Conservation (phyloP, 64 coral and sea anemone species). For the Cladopsammia gracilis region DNA sequence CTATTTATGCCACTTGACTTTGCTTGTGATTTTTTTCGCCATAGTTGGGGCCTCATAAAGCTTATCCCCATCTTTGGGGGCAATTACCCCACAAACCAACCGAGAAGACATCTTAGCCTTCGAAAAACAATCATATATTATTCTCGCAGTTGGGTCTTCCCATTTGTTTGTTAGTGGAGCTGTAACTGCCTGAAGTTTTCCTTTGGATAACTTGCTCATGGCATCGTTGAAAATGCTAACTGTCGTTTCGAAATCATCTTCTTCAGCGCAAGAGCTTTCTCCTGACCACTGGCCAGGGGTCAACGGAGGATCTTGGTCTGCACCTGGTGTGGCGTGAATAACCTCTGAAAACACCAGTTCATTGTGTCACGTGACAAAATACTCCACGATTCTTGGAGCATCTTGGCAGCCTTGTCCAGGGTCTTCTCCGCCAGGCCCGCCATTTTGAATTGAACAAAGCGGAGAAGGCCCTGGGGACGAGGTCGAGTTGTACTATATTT, state of each 20-base stretch:
- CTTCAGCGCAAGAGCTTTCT: no score
- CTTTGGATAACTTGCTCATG: conserved; percentile 25
- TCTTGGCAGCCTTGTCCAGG: no score
- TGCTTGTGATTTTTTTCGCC: neutral
- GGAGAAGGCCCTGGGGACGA: no score
- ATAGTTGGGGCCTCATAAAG: conserved; percentile 15
- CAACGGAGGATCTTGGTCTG: no score
- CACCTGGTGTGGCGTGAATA: no score
- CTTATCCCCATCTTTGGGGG: conserved; percentile 72
- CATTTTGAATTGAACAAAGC: no score
- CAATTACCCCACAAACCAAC: conserved; percentile 59
- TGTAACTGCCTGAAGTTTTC: conserved; percentile 9
- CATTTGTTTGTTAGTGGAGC: conserved; percentile 28
- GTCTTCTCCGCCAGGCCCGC: no score
- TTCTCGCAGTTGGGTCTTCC: conserved; percentile 50
- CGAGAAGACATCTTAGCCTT: conserved; percentile 30
- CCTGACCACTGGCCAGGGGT: no score
- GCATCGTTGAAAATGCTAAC: conserved; percentile 32
- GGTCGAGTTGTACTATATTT: no score
- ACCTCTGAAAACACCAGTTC: no score
- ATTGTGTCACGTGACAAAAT: no score
- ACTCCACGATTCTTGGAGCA: no score
- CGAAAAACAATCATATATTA: neutral
- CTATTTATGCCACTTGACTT: neutral
- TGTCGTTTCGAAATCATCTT: neutral